These are phyloP conservation scores for Ochropleura plecta DNA, from an alignment of 2,888 invertebrate genomes.

Conservation along the genomic window DNA sequence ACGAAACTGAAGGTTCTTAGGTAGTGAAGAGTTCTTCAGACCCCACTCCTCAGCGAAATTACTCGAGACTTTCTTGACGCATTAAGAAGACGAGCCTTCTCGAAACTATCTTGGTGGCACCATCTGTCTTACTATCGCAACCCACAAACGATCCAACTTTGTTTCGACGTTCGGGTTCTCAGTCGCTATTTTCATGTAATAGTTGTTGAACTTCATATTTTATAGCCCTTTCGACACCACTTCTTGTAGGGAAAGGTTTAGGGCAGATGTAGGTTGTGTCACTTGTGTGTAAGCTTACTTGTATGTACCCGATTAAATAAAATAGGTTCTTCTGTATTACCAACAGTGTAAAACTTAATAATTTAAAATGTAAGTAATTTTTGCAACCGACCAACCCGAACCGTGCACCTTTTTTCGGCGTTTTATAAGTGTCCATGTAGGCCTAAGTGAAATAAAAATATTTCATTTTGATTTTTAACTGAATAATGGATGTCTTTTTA, in stretches of 20 bases:
- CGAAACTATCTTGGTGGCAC: conserved; percentile 76
- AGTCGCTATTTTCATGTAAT: conserved; percentile 72
- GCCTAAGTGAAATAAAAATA: too few relatives aligned
- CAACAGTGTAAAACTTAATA: too few relatives aligned
- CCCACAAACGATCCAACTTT: conserved; percentile 80
- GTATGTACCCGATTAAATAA: not conserved
- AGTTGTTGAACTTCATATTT: conserved; percentile 65
- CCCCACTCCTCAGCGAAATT: conserved; percentile 66
- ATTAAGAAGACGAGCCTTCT: conserved; percentile 73
- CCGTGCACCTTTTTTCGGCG: too few relatives aligned
- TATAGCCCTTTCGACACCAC: conserved; percentile 47
- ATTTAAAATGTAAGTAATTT: too few relatives aligned
- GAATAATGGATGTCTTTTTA: too few relatives aligned
- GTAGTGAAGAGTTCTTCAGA: conserved; percentile 46
- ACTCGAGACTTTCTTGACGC: conserved; percentile 75
- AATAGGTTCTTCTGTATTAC: not conserved
- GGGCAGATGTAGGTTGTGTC: not conserved
- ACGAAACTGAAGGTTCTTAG: conserved; percentile 48
- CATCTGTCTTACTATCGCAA: conserved; percentile 79
- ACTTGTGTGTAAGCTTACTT: not conserved
- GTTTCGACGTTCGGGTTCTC: conserved; percentile 68
- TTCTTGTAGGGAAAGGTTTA: conserved; percentile 24
- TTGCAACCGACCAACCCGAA: too few relatives aligned
- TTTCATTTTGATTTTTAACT: too few relatives aligned
- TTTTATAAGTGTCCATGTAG: too few relatives aligned